These are phyloP conservation scores for Vanacampus margaritifer DNA, from an alignment of 2,113 vertebrate species.

Conservation along the genomic window DNA sequence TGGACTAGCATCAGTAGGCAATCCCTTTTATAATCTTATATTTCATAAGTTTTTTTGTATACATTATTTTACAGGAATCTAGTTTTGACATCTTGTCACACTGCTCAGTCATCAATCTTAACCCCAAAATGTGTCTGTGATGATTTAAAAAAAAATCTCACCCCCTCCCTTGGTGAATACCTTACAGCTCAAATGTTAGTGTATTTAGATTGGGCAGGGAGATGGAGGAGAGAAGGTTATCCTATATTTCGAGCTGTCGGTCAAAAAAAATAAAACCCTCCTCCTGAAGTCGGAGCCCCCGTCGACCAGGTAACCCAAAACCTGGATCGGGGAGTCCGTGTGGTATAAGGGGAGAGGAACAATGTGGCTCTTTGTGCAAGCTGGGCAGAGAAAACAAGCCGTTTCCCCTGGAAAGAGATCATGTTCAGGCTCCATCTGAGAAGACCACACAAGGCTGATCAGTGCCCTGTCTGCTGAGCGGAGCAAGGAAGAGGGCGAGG, in stretches of 20 bases:
- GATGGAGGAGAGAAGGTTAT: conserved; percentile 39
- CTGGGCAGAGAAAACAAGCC: conserved; percentile 70
- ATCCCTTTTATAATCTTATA: conserved; percentile 10
- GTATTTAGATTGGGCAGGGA: conserved; percentile 59
- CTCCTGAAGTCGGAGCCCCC: conserved; percentile 65
- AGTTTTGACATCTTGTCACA: neutral
- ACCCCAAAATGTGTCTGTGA: conserved; percentile 1
- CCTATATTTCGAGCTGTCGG: conserved; percentile 62
- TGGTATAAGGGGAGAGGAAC: conserved; percentile 71
- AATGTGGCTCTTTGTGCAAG: conserved; percentile 74
- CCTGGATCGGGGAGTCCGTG: conserved; percentile 67
- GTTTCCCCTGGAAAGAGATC: conserved; percentile 75
- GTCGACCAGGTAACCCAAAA: conserved; percentile 71
- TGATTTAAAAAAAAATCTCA: conserved; percentile 29
- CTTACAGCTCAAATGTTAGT: conserved; percentile 35
- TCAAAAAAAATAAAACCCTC: conserved; percentile 45
- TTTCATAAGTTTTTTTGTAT: neutral
- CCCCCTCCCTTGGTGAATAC: conserved; percentile 30
- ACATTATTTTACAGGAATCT: conserved; percentile 22
- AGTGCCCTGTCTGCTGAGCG: conserved; percentile 57
- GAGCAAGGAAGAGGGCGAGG: conserved; percentile 34
- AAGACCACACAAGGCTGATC: conserved; percentile 73
- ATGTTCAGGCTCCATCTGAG: conserved; percentile 71
- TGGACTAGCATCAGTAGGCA: conserved; percentile 41
- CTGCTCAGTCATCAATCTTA: conserved; percentile 19